phyloP scores from a whole-genome alignment of 2,888 invertebrate species.

The Sarcophaga carnaria region DNA sequence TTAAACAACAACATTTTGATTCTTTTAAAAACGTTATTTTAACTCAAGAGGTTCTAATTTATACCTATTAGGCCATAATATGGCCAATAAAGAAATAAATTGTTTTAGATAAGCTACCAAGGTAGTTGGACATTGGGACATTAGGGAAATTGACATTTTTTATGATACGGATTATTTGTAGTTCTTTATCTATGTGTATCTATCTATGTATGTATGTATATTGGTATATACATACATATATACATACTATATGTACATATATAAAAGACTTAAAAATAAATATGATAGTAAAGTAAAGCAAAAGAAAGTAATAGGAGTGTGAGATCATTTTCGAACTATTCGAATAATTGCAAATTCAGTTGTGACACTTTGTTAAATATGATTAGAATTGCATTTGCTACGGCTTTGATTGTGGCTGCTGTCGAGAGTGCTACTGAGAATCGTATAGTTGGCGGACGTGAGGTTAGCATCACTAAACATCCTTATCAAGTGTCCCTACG shows the following conservation, averaged over 20 bases:
- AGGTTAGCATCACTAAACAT: conserved; percentile 69
- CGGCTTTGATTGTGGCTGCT: neutral
- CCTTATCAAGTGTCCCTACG: conserved; percentile 76
- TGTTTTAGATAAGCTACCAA: conserved; percentile 67
- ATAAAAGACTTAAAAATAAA: no score
- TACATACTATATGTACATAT: no score
- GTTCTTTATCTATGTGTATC: neutral
- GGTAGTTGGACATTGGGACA: neutral
- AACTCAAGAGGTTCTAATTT: neutral
- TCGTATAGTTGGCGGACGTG: conserved; percentile 76
- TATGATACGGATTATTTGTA: neutral
- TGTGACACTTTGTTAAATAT: conserved; percentile 7
- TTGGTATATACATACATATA: no score
- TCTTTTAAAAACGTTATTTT: neutral
- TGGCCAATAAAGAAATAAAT: conserved; percentile 80
- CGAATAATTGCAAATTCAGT: neutral
- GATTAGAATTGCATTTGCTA: conserved; percentile 17
- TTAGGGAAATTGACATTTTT: no score
- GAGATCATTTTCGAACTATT: neutral
- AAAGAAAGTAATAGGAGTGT: neutral
- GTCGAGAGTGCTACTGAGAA: neutral
- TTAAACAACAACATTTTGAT: no score
- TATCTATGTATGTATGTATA: neutral
- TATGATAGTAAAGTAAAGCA: neutral
- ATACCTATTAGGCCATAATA: neutral